phyloP scores from a whole-genome alignment of 2,888 invertebrate species.

The Dasysyrphus albostriatus region DNA sequence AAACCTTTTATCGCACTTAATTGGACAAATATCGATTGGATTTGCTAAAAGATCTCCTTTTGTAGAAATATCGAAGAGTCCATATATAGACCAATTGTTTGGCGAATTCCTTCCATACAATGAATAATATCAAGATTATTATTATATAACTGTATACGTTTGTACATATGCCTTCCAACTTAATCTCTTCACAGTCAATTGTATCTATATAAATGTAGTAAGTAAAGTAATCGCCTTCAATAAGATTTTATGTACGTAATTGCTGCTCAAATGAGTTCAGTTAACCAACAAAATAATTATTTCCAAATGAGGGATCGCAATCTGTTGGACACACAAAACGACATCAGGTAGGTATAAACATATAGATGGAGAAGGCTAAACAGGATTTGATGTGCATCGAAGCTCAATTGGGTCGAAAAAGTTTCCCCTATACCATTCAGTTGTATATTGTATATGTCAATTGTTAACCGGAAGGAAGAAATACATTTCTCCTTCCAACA shows the following conservation, averaged over 20 bases:
- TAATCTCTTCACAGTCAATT: not conserved
- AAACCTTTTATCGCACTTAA: conserved; percentile 20
- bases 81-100: not conserved
- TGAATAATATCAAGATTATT: not conserved
- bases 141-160: too few species aligned
- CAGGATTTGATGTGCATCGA: conserved; percentile 8
- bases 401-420: not conserved
- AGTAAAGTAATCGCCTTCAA: not conserved
- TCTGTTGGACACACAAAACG: conserved; percentile 33
- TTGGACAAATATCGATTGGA: conserved; percentile 5
- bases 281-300: conserved; percentile 56
- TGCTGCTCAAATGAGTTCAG: conserved; percentile 9
- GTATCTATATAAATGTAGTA: too few species aligned
- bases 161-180: not conserved
- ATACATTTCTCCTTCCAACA: not conserved
- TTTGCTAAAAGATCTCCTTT: not conserved
- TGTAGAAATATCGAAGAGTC: not conserved
- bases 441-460: not conserved
- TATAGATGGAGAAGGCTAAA: not conserved
- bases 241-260: not conserved
- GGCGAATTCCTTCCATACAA: not conserved
- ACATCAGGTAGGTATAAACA: conserved; percentile 20
- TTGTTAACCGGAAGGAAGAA: conserved; percentile 14
- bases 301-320: conserved; percentile 51
- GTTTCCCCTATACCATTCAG: not conserved